Base-by-base conservation (phyloP, 1,140 invertebrate species). In the Papilio polyxenes region DNA sequence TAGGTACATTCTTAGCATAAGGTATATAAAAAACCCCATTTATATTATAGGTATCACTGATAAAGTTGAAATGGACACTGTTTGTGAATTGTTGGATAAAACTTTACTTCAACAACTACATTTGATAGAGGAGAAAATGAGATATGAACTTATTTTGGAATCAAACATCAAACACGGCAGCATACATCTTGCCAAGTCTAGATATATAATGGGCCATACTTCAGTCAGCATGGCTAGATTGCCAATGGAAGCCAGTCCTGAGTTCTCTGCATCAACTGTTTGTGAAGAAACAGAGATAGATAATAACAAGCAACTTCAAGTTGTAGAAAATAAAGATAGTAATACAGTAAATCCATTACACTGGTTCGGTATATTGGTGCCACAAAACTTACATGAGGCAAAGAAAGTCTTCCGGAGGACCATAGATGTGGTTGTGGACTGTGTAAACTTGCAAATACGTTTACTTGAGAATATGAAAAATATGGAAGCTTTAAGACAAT, bases 321-420 rank as follows among this genome's bases (percentile, higher is more conserved):
- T 94, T 11, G 82, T 86, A 89, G 95, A 89, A 88, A 95, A 87
- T 78, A 88, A 95, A 37, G 87, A 87, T 75, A 87, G 90, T 31
- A 88, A 92, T 53, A 91, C 92, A 80, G 92, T 95, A 11, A 96
- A 97, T 92, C 97, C 97, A 5, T 90, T 97, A 31, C 96, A 96
- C 82, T 97, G 97, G 97, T 97, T 97, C 94, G 97, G 97, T 15
- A 95, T 97, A 79, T 90, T 97, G 53, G 96, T 97, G 0, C 97
- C 97, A 3, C 96, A 97, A 87, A 96, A 96, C 91, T 93, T 97
- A 85, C 95, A 95, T 87, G 95, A 94, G 83, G 96, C 96, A 2
- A 96, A 97, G 90, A 95, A 95, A 84, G 93, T 95, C 85, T 97
- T 97, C 87, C 95, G 96, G 86, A 95, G 96, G 83, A 95, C 96